A percentile compares a stretch with the other conserved stretches of the same genome.
Evolutionary conservation across 2,113 vertebrate species (phyloP).

Genomic region (Pluvialis apricaria): DNA sequence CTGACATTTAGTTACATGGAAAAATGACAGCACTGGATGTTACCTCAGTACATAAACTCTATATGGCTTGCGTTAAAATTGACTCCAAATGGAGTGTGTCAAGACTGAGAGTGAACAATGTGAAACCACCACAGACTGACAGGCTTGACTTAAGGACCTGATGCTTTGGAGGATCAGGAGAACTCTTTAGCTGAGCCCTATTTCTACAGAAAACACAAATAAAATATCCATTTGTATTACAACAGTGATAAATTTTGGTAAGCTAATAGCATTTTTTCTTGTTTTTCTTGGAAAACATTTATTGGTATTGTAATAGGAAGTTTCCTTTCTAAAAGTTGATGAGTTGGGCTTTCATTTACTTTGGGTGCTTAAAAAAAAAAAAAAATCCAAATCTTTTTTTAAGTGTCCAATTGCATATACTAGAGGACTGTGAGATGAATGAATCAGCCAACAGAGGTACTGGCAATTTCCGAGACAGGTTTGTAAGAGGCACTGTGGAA

Average conservation of each 20-base stretch:
- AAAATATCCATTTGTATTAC: neutral
- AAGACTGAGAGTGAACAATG: neutral
- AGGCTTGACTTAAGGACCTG: neutral
- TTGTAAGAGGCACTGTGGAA: neutral
- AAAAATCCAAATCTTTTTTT: rapidly evolving
- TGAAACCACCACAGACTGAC: neutral
- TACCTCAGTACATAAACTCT: constrained; percentile 27
- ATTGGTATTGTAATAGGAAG: neutral
- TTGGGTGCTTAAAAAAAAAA: neutral
- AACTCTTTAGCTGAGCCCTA: neutral
- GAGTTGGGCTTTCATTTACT: neutral
- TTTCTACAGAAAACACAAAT: neutral
- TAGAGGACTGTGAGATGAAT: neutral
- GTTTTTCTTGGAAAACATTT: neutral
- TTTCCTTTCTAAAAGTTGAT: neutral
- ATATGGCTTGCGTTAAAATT: constrained; percentile 1
- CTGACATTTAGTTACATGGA: constrained; percentile 45
- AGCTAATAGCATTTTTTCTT: neutral
- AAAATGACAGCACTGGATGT: constrained; percentile 37
- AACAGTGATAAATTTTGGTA: neutral
- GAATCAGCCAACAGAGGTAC: neutral
- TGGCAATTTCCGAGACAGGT: neutral
- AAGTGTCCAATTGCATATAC: neutral
- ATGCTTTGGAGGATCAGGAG: neutral
- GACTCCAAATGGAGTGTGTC: neutral